Evolutionary conservation across 2,797 vertebrate genomes (phyloP), one percentile per base, ranked within the genome.

Genomic region (Salmo trutta): DNA sequence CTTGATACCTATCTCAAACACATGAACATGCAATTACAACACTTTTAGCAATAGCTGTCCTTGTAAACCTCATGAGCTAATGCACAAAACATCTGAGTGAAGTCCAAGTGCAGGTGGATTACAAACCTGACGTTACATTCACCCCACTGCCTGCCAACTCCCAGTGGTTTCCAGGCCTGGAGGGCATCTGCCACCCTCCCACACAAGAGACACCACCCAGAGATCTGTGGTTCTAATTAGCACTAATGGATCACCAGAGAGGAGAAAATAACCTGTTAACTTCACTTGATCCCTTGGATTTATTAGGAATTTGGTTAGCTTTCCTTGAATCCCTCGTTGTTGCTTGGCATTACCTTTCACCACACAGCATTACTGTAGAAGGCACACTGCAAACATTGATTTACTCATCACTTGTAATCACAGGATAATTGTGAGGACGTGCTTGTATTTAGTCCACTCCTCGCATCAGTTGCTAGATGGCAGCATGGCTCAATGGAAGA

Each of bases 1-100:
- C 53, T 66, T 77, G 76, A 88, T 81, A 77, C 71, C 54, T 72
- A 73, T 75, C 71, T 75, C 77, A 76, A 87, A 81, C 77, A 80
- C 77, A 83, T 84, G 71, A 76, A 81, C 59, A 62, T 68, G 54
- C 68, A 47, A 47, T 51, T 79, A 69, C 80, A 84, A 86, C 74
- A 81, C 82, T 77, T 79, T 36, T 79, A 88, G 80, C 72, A 79
- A 77, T 82, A 77, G 56, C 66, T 68, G 31, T 53, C 10, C 4
- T 75, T 76, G 62, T 4, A 7, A 10, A 29, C 41, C 5, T 64
- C 67, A 68, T 21, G 12, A 15, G 12, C n/a, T 51, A 51, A 69
- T 21, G 12, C 5, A 21, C 3, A 53, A 53, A 54, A 54, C 29
- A 69, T 69, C 67, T 31, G 31, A 69, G 31, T 59, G 54, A 59